Conservation (phyloP, 1,140 invertebrate genomes). For the Chironomus tepperi region DNA sequence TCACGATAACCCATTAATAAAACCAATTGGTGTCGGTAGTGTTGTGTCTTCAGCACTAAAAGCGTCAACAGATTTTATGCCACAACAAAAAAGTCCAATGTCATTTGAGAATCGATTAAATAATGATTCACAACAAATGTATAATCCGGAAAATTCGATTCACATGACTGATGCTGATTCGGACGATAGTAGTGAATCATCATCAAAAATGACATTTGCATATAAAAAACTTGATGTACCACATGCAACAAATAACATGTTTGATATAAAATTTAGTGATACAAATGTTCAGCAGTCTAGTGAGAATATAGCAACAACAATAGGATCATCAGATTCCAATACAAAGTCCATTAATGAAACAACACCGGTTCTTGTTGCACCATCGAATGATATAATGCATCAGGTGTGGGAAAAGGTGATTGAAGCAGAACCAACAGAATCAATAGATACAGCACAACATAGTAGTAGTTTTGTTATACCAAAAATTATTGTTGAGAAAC, state of each 20-base stretch:
- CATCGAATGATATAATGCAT: neutral
- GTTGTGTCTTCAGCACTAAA: neutral
- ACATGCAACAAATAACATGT: no score
- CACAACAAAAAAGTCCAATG: neutral
- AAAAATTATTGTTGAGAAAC: constrained; percentile 5
- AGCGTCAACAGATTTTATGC: neutral
- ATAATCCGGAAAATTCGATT: neutral
- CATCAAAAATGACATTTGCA: neutral
- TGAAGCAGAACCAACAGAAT: neutral
- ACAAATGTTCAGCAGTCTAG: neutral
- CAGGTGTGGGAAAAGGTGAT: constrained; percentile 17
- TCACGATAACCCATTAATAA: neutral
- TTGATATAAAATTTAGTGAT: no score
- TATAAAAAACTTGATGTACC: no score
- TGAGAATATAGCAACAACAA: neutral
- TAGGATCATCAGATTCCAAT: neutral
- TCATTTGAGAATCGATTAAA: constrained; percentile 5
- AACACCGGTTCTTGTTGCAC: neutral
- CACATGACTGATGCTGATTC: neutral
- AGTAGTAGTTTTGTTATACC: neutral
- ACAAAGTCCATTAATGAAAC: neutral
- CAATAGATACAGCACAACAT: neutral
- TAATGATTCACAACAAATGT: neutral
- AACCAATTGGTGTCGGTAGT: neutral
- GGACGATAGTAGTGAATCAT: neutral